Conservation (phyloP, 2,113 vertebrate species). For the Peromyscus leucopus region DNA sequence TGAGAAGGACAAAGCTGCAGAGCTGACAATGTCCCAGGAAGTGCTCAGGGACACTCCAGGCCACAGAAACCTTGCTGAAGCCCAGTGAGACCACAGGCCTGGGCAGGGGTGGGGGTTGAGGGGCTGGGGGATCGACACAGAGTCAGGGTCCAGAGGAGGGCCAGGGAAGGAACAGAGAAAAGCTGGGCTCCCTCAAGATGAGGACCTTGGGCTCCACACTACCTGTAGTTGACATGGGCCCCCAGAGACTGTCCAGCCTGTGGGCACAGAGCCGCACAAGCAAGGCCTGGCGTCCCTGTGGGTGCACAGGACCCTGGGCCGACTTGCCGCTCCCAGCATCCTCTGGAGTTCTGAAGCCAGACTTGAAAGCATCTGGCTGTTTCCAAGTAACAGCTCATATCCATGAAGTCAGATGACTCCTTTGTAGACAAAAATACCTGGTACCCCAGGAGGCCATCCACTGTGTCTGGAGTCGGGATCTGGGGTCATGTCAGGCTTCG, state of each 20-base stretch:
- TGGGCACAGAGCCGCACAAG: accelerated
- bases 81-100: not conserved
- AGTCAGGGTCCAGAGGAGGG: not conserved
- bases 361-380: not conserved
- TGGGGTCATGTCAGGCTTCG: not conserved
- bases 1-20: not conserved
- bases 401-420: not conserved
- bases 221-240: not conserved
- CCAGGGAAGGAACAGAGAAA: not conserved
- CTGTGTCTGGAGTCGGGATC: not conserved
- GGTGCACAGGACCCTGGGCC: not conserved
- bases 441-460: not conserved
- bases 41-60: not conserved
- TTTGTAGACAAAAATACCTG: slow-evolving; percentile 5
- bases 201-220: not conserved
- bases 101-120: accelerated
- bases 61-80: not conserved
- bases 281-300: not conserved
- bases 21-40: no score
- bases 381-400: not conserved
- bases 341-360: not conserved
- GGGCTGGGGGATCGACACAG: no score
- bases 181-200: no score
- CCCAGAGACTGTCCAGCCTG: not conserved
- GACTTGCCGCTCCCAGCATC: not conserved